Percentiles rank a stretch among this genome's conserved stretches.
Evolutionary conservation across 2,797 vertebrate species (phyloP).

Genomic region (Ceryle rudis): DNA sequence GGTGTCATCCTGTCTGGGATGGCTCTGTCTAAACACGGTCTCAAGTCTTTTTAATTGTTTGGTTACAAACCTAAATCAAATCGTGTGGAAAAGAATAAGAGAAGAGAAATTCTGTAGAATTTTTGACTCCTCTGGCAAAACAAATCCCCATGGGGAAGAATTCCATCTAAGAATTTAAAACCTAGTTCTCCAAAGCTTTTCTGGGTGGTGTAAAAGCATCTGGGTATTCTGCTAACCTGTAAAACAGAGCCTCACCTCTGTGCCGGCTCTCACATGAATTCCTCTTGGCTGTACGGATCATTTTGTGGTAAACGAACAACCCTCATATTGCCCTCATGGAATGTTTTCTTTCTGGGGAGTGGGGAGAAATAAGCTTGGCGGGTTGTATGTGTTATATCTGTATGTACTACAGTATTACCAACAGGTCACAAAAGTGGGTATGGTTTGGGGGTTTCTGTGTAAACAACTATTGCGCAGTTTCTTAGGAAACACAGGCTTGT

Average conservation of each 20-base stretch:
- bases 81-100: background rate
- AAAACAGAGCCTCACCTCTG: background rate
- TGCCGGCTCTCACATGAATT: background rate
- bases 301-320: background rate
- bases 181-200: background rate
- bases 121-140: background rate
- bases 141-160: background rate
- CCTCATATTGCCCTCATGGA: background rate
- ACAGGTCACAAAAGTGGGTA: rapidly evolving
- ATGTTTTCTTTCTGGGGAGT: background rate
- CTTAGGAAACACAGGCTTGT: rapidly evolving
- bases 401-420: background rate
- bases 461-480: background rate
- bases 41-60: background rate
- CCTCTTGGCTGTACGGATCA: background rate
- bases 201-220: background rate
- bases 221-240: background rate
- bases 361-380: background rate
- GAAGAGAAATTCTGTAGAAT: background rate
- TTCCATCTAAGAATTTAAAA: background rate
- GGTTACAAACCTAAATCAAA: background rate
- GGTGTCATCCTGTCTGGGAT: background rate
- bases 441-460: background rate
- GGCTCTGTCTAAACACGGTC: background rate
- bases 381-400: background rate